Base-by-base conservation (phyloP, 2,797 vertebrate species). In the Perodicticus potto region DNA sequence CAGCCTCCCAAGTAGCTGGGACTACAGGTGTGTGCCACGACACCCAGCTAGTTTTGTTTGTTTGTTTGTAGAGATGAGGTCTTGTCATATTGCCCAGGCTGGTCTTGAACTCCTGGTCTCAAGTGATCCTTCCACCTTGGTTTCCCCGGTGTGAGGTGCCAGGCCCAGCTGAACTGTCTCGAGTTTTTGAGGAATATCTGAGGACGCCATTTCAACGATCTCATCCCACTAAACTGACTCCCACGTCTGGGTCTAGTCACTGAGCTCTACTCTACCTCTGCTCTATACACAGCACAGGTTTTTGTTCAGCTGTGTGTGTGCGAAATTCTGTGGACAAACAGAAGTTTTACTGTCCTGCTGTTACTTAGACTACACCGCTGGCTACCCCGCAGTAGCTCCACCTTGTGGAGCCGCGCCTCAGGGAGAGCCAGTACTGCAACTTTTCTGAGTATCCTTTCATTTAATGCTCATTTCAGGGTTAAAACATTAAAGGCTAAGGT, bases 301-400 rank as follows among this genome's bases (percentile, higher is more conserved):
- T 73, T 81, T 34, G 57, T 70, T 57, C 53, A 32, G 29, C 3
- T 29, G 43, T 84, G 57, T 69, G 65, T 3, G 43, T 3, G 77
- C 9, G 13, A 25, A 25, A 25, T 1, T 1, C 76, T 43, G 76
- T 37, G 94, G 84, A 70, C 6, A 2, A 73, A 19, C 29, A 83
- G 53, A 89, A 45, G 81, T 53, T 25, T 25, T 25, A 7, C 16
- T 0, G 0, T 32, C 10, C 57, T 40, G 74, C 34, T 7, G 0
- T 49, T 65, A 40, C 72, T 84, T 57, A 8, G 69, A 2, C 19
- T 0, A 1, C 4, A 0, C 9, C 14, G 94, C 84, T 40, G 49
- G 86, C 63, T 61, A 16, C 82, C 96, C 34, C 9, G 4, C 45
- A 4, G 83, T 65, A 69, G 87, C 76, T 89, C 97, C 55, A 27